Base-by-base conservation (phyloP, 2,113 vertebrate species). In the Talpa occidentalis region DNA sequence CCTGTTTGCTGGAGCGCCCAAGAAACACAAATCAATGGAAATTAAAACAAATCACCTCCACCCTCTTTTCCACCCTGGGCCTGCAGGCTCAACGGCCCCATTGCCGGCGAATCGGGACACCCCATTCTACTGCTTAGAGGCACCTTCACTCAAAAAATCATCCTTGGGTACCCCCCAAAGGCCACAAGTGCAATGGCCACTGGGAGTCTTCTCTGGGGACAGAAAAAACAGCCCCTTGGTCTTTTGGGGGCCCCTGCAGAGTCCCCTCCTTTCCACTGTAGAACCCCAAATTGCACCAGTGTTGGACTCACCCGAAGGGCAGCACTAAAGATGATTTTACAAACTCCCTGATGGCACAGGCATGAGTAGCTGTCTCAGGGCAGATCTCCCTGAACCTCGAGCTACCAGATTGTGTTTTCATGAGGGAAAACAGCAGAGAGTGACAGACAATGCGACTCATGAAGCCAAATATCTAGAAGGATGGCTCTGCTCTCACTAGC, bases 1-100 rank as follows among this genome's bases (percentile, higher is more conserved):
- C 90, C 90, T 14, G 21, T 72, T 93, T 87, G 88, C 76, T 80
- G 35, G 16, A 82, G 91, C 1, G 95, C 35, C 92, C 70, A 37
- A 96, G 88, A 87, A 66, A 90, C 19, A 96, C 24, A 81, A 82
- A 95, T 37, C 76, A 28, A 60, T 78, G 83, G 88, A 80, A 83
- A 90, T 88, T 44, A 60, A 95, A 95, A 74, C 4, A 10, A 66
- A 82, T 6, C 40, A 62, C 40, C 42, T 21, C 77, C 80, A 74
- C 35, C 76, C 93, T 92, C 44, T 37, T 22, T 66, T 16, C 78
- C n/a, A 10, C 0, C 35, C 44, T 0, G 26, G 40, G 24, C 28
- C 14, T 6, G 70, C 28, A 42, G 87, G 83, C 30, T 5, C 44
- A 67, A 82, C 42, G 96, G 83, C 37, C 54, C 19, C 78, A 64